Evolutionary conservation across 2,113 vertebrate genomes (phyloP), one percentile per base, ranked within the genome.

Genomic region (Nyctibius bracteatus): DNA sequence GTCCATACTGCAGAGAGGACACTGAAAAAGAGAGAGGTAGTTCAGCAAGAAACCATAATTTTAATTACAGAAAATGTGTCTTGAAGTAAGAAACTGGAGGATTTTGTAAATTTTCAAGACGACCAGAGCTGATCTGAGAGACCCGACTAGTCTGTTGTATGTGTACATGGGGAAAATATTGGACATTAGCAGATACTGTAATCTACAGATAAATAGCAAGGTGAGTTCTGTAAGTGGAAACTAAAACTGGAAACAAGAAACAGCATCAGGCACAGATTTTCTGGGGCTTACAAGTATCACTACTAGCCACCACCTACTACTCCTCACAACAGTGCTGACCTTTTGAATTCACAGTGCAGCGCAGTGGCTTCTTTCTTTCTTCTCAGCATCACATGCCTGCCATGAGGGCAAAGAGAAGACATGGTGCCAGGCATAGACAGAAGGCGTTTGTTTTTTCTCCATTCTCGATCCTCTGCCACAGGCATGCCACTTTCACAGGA

Each of bases 391-490:
- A 93, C 88, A 81, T 83, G 94, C 74, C n/a, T 88, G 46, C 80
- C 75, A 27, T 39, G 92, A 88, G 41, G 58, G 54, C 55, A 90
- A 86, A 82, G 44, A 84, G 58, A 93, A 93, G 74, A 92, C 51
- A 68, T 30, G 31, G 71, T 96, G 67, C 86, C 75, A 94, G 88
- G 92, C 82, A 86, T 62, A 68, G 67, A 94, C 41, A 95, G 79
- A 72, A 54, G 47, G 46, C 92, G 83, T 80, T 95, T 92, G 52
- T n/a, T 75, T 85, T 66, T 77, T 35, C 46, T 74, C n/a, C 44
- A 14, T 80, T 88, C 49, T 86, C 27, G 72, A 3, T 57, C 41
- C 55, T 86, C 68, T 88, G 33, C 47, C 74, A 67, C 23, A 78
- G 37, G 46, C 39, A 57, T 66, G 72, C 16, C 33, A 47, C 72